Conservation (phyloP, 2,888 invertebrate species). For the Tanytarsus gracilentus region DNA sequence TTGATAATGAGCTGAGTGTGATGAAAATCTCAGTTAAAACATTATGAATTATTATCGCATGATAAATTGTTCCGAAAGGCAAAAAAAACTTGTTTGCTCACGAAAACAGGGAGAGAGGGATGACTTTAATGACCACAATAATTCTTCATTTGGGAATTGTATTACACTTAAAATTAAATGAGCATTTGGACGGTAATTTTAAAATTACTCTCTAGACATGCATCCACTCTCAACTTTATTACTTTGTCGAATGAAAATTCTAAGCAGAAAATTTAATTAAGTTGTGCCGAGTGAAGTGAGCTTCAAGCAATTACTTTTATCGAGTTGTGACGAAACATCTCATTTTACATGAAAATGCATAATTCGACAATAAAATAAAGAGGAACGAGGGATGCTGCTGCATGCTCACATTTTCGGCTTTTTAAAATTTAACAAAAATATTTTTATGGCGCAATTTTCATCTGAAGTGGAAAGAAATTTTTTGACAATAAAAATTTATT, state of each 20-base stretch:
- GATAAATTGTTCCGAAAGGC: conserved; percentile 11
- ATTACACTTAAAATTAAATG: conserved; percentile 26
- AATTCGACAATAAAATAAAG: conserved; percentile 23
- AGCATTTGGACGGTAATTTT: conserved; percentile 1
- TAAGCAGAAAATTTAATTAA: conserved; percentile 17
- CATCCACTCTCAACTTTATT: neutral
- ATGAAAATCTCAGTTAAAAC: neutral
- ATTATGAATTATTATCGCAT: conserved; percentile 21
- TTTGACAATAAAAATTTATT: conserved; percentile 3
- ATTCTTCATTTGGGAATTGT: conserved; percentile 26
- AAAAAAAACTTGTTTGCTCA: conserved; percentile 22
- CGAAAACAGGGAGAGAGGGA: neutral
- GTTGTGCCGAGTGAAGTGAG: neutral
- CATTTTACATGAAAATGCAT: conserved; percentile 27
- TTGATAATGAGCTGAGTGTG: neutral
- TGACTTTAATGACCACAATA: conserved; percentile 29
- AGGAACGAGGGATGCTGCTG: no score
- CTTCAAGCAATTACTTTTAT: neutral
- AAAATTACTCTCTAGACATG: conserved; percentile 13
- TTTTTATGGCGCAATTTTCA: conserved; percentile 22
- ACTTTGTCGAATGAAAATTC: neutral
- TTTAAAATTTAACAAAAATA: conserved; percentile 13
- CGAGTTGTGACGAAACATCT: neutral
- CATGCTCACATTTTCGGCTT: neutral
- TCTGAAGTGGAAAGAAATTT: neutral